These are phyloP conservation scores for Platycheirus albimanus DNA, from an alignment of 2,888 invertebrate genomes.

Conservation along the genomic window DNA sequence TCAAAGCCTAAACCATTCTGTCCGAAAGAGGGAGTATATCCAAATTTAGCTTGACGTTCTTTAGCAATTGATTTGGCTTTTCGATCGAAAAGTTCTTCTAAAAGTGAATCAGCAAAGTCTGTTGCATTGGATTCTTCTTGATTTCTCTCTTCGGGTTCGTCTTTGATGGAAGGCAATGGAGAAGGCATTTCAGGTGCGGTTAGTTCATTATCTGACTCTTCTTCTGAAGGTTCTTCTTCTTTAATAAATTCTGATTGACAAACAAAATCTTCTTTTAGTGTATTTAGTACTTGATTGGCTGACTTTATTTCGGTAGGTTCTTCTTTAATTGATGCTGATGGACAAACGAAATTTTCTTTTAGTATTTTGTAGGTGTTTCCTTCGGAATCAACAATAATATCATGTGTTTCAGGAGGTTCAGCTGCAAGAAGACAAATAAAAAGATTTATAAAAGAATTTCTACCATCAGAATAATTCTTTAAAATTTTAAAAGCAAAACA, in stretches of 20 bases:
- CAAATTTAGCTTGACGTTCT: constrained; percentile 1
- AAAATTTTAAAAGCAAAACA: too few relatives aligned
- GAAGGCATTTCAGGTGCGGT: not conserved
- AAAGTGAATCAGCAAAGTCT: constrained; percentile 29
- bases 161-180: constrained; percentile 22
- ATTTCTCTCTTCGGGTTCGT: constrained; percentile 10
- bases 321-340: not conserved
- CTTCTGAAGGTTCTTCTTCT: not conserved
- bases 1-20: not conserved
- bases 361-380: constrained; percentile 4
- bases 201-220: not conserved
- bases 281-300: not conserved
- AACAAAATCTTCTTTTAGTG: constrained; percentile 17
- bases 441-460: too few relatives aligned
- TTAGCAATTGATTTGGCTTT: constrained; percentile 54
- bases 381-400: not conserved
- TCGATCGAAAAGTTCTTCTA: constrained; percentile 52
- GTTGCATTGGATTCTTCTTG: not conserved
- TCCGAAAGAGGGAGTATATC: not conserved
- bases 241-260: not conserved
- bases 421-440: not conserved
- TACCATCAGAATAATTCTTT: too few relatives aligned
- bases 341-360: constrained; percentile 7
- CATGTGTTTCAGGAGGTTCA: not conserved
- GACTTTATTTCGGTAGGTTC: constrained; percentile 5